Conservation (phyloP, 2,888 invertebrate species). For the Digitonthophagus gazella region DNA sequence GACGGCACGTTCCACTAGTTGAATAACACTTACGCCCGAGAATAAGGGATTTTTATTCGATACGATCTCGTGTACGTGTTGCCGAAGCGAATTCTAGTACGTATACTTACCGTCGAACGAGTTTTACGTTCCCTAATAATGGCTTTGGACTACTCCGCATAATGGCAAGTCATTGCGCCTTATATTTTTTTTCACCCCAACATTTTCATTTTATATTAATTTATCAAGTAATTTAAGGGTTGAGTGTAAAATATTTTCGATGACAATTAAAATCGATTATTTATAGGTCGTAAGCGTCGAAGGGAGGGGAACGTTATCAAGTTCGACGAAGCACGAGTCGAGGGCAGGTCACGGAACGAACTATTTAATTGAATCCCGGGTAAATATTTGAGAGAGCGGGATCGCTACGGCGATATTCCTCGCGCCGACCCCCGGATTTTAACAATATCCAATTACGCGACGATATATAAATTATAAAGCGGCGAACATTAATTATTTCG, state of each 20-base stretch:
- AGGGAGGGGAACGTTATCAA: not conserved
- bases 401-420: not conserved
- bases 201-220: not conserved
- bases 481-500: constrained; percentile 26
- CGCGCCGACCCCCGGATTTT: constrained; percentile 16
- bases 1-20: not conserved
- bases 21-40: not conserved
- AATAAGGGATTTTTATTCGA: not conserved
- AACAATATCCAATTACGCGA: constrained; percentile 27
- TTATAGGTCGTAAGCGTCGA: not conserved
- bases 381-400: not conserved
- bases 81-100: not conserved
- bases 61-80: not conserved
- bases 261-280: not conserved
- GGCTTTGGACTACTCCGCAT: not conserved
- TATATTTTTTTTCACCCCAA: not conserved
- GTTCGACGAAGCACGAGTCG: not conserved
- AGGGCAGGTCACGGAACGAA: not conserved
- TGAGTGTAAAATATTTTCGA: not conserved
- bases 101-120: not conserved
- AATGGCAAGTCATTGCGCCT: not conserved
- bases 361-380: not conserved
- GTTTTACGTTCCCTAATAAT: not conserved
- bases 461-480: constrained; percentile 27
- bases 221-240: too few relatives aligned